Conservation (phyloP, 2,113 vertebrate species). For the Laterallus jamaicensis region DNA sequence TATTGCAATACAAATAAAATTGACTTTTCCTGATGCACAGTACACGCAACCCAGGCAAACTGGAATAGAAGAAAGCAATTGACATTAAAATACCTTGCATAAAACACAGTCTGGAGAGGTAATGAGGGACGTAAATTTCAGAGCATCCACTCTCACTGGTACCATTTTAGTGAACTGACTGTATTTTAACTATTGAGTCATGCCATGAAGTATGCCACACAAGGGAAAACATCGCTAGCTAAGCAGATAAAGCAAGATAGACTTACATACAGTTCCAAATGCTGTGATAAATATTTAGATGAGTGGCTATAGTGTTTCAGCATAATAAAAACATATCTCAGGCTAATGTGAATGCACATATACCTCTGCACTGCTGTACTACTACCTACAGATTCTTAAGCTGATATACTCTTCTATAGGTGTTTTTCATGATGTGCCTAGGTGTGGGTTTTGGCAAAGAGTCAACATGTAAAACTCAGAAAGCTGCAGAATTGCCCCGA, state of each 20-base stretch:
- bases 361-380: not conserved
- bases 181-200: not conserved
- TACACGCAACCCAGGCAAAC: not conserved
- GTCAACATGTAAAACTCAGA: not conserved
- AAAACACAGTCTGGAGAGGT: not conserved
- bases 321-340: not conserved
- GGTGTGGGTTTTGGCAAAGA: not conserved
- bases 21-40: not conserved
- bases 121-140: not conserved
- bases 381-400: not conserved
- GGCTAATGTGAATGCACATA: not conserved
- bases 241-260: not conserved
- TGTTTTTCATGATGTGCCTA: not conserved
- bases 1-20: not conserved
- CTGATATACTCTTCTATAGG: not conserved
- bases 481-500: not conserved
- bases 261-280: not conserved
- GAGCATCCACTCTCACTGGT: not conserved
- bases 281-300: constrained; percentile 1
- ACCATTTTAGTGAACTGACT: not conserved
- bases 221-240: not conserved
- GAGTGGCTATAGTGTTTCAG: not conserved
- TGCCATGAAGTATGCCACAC: not conserved
- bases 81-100: not conserved
- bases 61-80: not conserved